A percentile compares a stretch with the other conserved stretches of the same genome.
Conservation (phyloP, 1,140 invertebrate species). For the Drusus annulatus region DNA sequence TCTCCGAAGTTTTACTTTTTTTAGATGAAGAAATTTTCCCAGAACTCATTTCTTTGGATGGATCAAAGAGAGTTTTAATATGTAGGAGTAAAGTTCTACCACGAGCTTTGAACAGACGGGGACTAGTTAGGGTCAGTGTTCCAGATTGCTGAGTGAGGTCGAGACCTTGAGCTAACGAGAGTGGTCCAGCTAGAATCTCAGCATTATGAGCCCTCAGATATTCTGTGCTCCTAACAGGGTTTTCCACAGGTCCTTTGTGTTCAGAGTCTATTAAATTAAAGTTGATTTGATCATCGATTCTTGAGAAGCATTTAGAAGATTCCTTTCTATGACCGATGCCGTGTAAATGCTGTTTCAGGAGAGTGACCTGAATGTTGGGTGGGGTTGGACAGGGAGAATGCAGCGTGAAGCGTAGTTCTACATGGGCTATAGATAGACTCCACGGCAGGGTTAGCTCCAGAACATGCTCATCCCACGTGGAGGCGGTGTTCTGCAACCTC, state of each 20-base stretch:
- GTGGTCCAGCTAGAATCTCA: constrained; percentile 90
- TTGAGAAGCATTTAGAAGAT: constrained; percentile 64
- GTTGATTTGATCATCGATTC: constrained; percentile 76
- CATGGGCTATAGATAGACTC: constrained; percentile 83
- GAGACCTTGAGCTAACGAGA: constrained; percentile 84
- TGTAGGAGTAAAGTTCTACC: constrained; percentile 88
- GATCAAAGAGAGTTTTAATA: constrained; percentile 84
- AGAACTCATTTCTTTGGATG: constrained; percentile 74
- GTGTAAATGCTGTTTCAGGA: constrained; percentile 86
- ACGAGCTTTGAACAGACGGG: constrained; percentile 84
- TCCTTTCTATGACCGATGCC: constrained; percentile 76
- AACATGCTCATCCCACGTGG: constrained; percentile 93
- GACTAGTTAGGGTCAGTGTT: constrained; percentile 88
- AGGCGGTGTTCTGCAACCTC: constrained; percentile 88
- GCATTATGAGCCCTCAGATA: constrained; percentile 90
- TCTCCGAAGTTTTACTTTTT: constrained; percentile 65
- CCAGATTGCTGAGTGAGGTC: constrained; percentile 89
- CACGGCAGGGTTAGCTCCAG: constrained; percentile 90
- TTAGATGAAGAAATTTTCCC: constrained; percentile 65
- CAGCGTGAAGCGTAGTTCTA: constrained; percentile 89
- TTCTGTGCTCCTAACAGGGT: constrained; percentile 84
- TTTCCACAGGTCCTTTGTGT: constrained; percentile 74
- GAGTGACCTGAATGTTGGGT: constrained; percentile 83
- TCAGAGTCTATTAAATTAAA: constrained; percentile 71
- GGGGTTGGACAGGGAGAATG: constrained; percentile 79